These are phyloP conservation scores for Perodicticus potto DNA, from an alignment of 2,797 vertebrate species.

Conservation along the genomic window DNA sequence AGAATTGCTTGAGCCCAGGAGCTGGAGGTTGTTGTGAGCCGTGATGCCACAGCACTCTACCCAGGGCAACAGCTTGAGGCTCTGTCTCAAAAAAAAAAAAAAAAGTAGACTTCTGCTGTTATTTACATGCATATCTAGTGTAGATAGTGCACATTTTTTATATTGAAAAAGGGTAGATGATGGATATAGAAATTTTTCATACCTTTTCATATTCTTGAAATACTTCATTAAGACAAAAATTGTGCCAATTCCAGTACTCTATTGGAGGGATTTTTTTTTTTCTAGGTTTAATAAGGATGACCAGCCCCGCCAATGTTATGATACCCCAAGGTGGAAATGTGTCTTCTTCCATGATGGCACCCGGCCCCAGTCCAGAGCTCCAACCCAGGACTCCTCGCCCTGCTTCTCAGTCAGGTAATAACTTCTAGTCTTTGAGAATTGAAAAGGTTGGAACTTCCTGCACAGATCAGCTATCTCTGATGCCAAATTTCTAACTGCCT, in stretches of 20 bases:
- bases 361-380: conserved; percentile 93
- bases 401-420: conserved; percentile 94
- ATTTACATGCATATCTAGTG: conserved; percentile 3
- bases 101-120: too few species aligned
- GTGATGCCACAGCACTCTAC: too few species aligned
- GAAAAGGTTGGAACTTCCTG: conserved; percentile 7
- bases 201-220: conserved; percentile 57
- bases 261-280: conserved; percentile 69
- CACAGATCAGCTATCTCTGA: conserved; percentile 21
- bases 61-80: too few species aligned
- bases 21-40: too few species aligned
- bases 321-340: conserved; percentile 93
- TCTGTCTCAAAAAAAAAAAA: too few species aligned
- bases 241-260: conserved; percentile 54
- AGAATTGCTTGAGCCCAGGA: too few species aligned
- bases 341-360: conserved; percentile 92
- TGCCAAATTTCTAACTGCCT: conserved; percentile 26
- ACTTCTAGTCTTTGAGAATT: not conserved
- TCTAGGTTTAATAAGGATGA: conserved; percentile 95
- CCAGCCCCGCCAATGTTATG: conserved; percentile 93
- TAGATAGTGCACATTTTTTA: not conserved
- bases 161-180: not conserved
- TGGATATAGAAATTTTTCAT: conserved; percentile 15
- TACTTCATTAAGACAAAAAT: conserved; percentile 54
- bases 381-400: conserved; percentile 94